Percentiles rank a stretch among this genome's conserved stretches.
Evolutionary conservation across 2,113 vertebrate genomes (phyloP).

Genomic region (Oncorhynchus clarkii): DNA sequence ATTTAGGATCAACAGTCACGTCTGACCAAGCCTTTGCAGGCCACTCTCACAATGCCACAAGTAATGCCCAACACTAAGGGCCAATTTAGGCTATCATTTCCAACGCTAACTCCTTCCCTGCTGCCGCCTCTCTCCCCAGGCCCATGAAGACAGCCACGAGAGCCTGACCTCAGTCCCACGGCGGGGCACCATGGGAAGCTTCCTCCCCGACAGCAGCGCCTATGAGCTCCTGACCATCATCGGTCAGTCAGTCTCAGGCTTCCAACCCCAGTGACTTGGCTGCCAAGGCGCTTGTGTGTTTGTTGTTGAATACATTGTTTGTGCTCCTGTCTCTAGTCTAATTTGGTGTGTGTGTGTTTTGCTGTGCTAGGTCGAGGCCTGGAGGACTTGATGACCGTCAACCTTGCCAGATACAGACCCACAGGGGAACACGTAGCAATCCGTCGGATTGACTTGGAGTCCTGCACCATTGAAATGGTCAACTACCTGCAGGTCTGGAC

Average conservation of each 20-base stretch:
- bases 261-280: neutral
- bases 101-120: constrained; percentile 6
- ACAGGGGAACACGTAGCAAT: constrained; percentile 88
- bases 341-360: constrained; percentile 8
- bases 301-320: neutral
- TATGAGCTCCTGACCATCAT: constrained; percentile 89
- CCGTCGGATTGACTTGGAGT: constrained; percentile 89
- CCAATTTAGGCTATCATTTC: neutral
- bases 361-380: constrained; percentile 83
- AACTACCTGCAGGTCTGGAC: constrained; percentile 87
- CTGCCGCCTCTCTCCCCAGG: constrained; percentile 61
- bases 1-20: neutral
- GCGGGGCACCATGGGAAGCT: constrained; percentile 88
- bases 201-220: constrained; percentile 84
- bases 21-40: constrained; percentile 5
- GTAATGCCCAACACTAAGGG: neutral
- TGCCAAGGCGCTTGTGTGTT: neutral
- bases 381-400: constrained; percentile 93
- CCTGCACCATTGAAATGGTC: constrained; percentile 97
- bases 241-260: constrained; percentile 71
- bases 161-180: constrained; percentile 84
- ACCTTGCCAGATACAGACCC: constrained; percentile 87
- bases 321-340: neutral
- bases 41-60: constrained; percentile 12
- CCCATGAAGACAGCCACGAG: constrained; percentile 93